Evolutionary conservation across 2,797 vertebrate species (phyloP).

Genomic region (Myioborus miniatus): DNA sequence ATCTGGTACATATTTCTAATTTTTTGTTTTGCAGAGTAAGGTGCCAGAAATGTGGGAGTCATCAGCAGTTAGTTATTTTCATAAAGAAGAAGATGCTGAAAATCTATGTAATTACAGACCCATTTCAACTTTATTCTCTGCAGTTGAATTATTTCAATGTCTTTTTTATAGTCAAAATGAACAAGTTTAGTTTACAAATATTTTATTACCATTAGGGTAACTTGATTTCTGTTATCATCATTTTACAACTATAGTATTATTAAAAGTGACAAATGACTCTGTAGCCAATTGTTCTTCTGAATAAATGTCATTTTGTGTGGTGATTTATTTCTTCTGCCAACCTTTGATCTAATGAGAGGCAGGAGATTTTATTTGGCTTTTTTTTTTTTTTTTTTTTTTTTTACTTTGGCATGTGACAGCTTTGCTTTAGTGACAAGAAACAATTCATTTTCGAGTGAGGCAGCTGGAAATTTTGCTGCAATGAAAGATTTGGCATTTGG

Average conservation of each 20-base stretch:
- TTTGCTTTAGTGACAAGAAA: slow-evolving; percentile 51
- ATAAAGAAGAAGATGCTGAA: slow-evolving; percentile 60
- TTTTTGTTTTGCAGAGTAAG: slow-evolving; percentile 57
- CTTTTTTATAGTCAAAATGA: slow-evolving; percentile 67
- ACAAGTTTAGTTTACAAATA: slow-evolving; percentile 76
- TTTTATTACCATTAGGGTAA: slow-evolving; percentile 70
- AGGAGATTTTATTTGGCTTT: slow-evolving; percentile 44
- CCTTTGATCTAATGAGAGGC: slow-evolving; percentile 46
- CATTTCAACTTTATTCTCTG: slow-evolving; percentile 71
- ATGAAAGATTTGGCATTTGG: slow-evolving; percentile 28
- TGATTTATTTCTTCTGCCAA: slow-evolving; percentile 56
- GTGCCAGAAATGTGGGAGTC: slow-evolving; percentile 31
- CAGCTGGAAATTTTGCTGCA: slow-evolving; percentile 43
- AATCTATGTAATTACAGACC: slow-evolving; percentile 71
- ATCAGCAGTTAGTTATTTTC: slow-evolving; percentile 60
- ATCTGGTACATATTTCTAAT: slow-evolving; percentile 61
- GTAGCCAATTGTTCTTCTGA: slow-evolving; percentile 45
- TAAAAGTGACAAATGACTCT: slow-evolving; percentile 71
- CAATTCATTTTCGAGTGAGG: slow-evolving; percentile 42
- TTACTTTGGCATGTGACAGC: neutral
- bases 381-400: neutral
- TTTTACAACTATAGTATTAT: slow-evolving; percentile 60
- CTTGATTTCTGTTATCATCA: slow-evolving; percentile 68
- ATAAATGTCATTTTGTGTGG: slow-evolving; percentile 19
- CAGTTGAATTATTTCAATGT: slow-evolving; percentile 74